phyloP scores from a whole-genome alignment of 37 sponge, comb jelly and placozoan genomes.

The Diacarnus erythraeanus region DNA sequence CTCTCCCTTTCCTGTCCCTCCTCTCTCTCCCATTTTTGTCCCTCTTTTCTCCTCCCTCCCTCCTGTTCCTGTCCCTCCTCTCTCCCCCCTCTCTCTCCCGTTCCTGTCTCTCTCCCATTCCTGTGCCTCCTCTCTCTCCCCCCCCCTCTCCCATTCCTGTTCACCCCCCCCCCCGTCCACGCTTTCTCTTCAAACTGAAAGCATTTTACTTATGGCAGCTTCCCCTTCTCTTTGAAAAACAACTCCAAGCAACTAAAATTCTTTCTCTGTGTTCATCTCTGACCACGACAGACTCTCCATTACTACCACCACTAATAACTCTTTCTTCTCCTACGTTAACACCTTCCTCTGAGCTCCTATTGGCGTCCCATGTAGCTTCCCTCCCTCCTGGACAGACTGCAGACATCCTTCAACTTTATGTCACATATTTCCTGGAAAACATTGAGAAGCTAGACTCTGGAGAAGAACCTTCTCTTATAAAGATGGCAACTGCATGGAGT shows the following conservation, averaged over 20 bases:
- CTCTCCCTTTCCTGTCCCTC: no score
- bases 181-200: no score
- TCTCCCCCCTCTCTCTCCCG: no score
- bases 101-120: no score
- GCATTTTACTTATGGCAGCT: constrained; percentile 8
- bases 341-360: neutral
- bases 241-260: neutral
- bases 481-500: neutral
- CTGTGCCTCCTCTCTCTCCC: no score
- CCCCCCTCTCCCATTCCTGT: no score
- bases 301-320: neutral
- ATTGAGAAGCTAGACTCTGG: neutral
- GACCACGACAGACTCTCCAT: neutral
- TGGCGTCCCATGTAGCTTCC: constrained; percentile 1
- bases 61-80: no score
- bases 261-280: neutral
- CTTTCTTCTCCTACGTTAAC: neutral
- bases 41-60: no score
- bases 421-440: neutral
- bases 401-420: constrained; percentile 4
- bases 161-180: no score
- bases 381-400: constrained; percentile 27
- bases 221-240: constrained; percentile 4
- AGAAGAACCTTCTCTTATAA: neutral
- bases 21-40: no score